phyloP scores from a whole-genome alignment of 1,140 invertebrate species.

The Ptiloglossa arizonensis region DNA sequence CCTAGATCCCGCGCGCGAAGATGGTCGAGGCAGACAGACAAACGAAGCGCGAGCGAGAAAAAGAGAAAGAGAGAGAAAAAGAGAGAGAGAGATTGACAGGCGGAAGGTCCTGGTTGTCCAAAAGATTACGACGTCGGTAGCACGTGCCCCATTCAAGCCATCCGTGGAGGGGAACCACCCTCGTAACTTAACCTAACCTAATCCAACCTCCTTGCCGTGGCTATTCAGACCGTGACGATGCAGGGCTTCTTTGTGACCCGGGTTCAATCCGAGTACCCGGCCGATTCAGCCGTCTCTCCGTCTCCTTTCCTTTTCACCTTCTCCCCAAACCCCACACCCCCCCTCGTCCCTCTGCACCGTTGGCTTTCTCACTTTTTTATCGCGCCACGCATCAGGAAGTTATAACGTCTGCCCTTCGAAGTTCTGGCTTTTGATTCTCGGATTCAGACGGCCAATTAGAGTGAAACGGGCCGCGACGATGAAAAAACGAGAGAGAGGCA shows the following conservation, averaged over 20 bases:
- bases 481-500: neutral
- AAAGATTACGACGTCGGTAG: conserved; percentile 71
- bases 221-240: conserved; percentile 74
- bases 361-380: conserved; percentile 67
- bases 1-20: conserved; percentile 51
- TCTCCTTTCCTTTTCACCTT: conserved; percentile 3
- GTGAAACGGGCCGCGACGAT: conserved; percentile 21
- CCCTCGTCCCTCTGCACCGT: conserved; percentile 16
- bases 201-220: conserved; percentile 70
- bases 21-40: conserved; percentile 51
- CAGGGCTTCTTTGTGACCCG: conserved; percentile 67
- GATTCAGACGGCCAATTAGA: conserved; percentile 53
- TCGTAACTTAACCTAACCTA: conserved; percentile 76
- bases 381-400: conserved; percentile 64
- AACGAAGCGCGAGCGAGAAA: too few species aligned
- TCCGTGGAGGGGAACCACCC: conserved; percentile 68
- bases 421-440: conserved; percentile 23
- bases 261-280: conserved; percentile 54
- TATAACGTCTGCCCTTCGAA: conserved; percentile 61
- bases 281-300: conserved; percentile 64
- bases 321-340: too few species aligned
- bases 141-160: conserved; percentile 76
- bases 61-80: too few species aligned
- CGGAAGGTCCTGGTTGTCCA: conserved; percentile 54
- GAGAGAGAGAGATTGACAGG: conserved; percentile 48